A percentile compares a stretch with the other conserved stretches of the same genome.
Conservation (phyloP, 2,113 vertebrate genomes). For the Bambusicola thoracicus region DNA sequence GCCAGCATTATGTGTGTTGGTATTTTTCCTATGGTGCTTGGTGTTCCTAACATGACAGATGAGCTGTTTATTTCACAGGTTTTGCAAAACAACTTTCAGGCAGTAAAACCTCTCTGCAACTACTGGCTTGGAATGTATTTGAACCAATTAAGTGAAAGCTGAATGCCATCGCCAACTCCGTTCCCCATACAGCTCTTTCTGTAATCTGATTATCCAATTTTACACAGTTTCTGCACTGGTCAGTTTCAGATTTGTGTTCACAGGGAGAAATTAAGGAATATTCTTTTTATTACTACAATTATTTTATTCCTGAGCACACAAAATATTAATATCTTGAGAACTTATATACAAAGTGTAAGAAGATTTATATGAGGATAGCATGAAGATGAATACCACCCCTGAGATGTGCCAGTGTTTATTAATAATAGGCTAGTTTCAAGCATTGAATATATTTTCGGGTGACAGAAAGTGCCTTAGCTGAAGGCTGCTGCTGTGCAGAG, state of each 20-base stretch:
- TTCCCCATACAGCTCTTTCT: slow-evolving; percentile 44
- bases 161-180: not conserved
- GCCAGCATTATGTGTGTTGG: not conserved
- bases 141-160: slow-evolving; percentile 50
- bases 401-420: slow-evolving; percentile 7
- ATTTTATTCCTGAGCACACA: not conserved
- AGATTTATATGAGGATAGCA: not conserved
- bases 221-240: slow-evolving; percentile 49
- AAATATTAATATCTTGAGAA: slow-evolving; percentile 2
- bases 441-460: not conserved
- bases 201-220: slow-evolving; percentile 65
- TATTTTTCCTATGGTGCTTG: not conserved
- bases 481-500: not conserved
- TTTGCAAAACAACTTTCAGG: slow-evolving; percentile 5
- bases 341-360: not conserved
- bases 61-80: slow-evolving; percentile 14
- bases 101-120: slow-evolving; percentile 17
- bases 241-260: slow-evolving; percentile 11
- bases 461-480: slow-evolving; percentile 3
- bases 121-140: slow-evolving; percentile 11
- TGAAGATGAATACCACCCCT: not conserved
- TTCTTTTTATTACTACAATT: not conserved
- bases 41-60: not conserved
- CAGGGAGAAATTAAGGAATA: not conserved
- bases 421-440: slow-evolving; percentile 26